Evolutionary conservation across 2,113 vertebrate genomes (phyloP), one percentile per base, ranked within the genome.

Genomic region (Eolophus roseicapilla): DNA sequence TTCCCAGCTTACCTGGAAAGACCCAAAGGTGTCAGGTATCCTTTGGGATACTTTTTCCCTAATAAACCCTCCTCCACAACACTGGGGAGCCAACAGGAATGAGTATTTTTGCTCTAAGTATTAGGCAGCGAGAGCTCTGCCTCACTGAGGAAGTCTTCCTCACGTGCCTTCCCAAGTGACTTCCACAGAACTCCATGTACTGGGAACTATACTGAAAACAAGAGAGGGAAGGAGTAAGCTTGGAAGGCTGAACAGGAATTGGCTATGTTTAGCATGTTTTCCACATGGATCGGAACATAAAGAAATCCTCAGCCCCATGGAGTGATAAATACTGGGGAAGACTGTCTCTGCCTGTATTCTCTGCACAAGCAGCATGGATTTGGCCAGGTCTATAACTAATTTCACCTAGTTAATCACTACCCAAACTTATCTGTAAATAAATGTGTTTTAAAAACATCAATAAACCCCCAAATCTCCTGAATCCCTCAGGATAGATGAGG

Each of bases 381-480:
- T 74, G 60, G 46, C 60, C 17, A 20, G 29, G 35, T n/a, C 46
- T 55, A 1, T 31, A 90, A 80, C 17, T 77, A 33, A 49, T 37
- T 64, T 59, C 9, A 37, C 13, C 23, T n/a, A 57, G 14, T n/a
- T 63, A 91, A 63, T 46, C 35, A 82, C 33, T 43, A 70, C 9
- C 11, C 27, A 47, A 23, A 39, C 3, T 44, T 13, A 31, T 60
- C 23, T 19, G 39, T 47, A 69, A 92, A 85, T 6, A 65, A 60
- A 35, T 3, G 6, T 6, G 0, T 47, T 44, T 43, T 2, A 10
- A 21, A 29, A 52, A 60, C 63, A 10, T 6, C 15, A 59, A 59
- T 10, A 80, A 74, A 14, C 1, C 14, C 3, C 0, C 27, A 13
- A 6, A 41, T 43, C 18, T 50, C 43, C 1, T 1, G 64, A 13